A percentile compares a stretch with the other conserved stretches of the same genome.
phyloP scores from a whole-genome alignment of 2,888 invertebrate species.

The Elmis aenea region DNA sequence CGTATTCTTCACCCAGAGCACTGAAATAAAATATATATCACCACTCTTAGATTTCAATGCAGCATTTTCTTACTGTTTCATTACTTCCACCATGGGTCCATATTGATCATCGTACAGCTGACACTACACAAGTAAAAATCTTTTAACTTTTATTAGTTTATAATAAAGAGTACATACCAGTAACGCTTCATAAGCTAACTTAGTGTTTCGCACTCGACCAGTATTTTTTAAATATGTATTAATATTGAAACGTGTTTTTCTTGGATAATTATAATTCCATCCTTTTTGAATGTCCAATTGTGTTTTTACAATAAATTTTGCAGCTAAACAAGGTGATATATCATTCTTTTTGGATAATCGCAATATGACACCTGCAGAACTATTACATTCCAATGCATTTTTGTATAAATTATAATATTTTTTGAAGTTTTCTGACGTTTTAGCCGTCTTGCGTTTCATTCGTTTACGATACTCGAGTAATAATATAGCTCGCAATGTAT shows the following conservation, averaged over 20 bases:
- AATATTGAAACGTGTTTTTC: constrained; percentile 46
- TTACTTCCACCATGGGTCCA: constrained; percentile 74
- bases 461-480: constrained; percentile 59
- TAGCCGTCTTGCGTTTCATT: constrained; percentile 59
- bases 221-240: constrained; percentile 63
- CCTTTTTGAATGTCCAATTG: constrained; percentile 25
- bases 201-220: constrained; percentile 63
- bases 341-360: constrained; percentile 52
- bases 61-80: constrained; percentile 59
- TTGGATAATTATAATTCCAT: constrained; percentile 14
- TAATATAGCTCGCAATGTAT: constrained; percentile 67
- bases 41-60: neutral
- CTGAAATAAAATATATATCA: constrained; percentile 46
- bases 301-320: constrained; percentile 50
- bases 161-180: constrained; percentile 52
- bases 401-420: constrained; percentile 48
- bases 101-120: constrained; percentile 78
- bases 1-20: constrained; percentile 81
- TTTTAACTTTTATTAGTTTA: constrained; percentile 18
- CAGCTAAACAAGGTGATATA: constrained; percentile 56
- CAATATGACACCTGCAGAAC: constrained; percentile 57
- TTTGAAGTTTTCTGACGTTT: constrained; percentile 53
- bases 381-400: constrained; percentile 41
- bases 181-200: constrained; percentile 69
- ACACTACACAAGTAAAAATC: constrained; percentile 55